Conservation (phyloP, 1,140 invertebrate species). For the Drosophila sproati region DNA sequence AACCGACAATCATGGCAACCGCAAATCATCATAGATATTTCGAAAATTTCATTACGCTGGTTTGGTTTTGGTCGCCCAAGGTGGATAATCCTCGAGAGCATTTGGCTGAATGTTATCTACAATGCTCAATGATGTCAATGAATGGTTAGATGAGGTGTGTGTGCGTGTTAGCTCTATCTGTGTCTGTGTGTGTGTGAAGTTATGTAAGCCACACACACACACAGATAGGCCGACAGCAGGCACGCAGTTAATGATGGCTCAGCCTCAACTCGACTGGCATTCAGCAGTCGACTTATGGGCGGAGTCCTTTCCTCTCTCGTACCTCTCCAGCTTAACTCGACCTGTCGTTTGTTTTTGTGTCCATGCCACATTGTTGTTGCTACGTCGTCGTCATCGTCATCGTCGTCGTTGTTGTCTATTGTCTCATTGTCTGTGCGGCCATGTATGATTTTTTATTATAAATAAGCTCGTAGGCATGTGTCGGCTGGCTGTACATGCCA, state of each 20-base stretch:
- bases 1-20: conserved; percentile 71
- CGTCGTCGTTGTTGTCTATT: conserved; percentile 49
- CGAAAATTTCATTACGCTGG: conserved; percentile 77
- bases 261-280: conserved; percentile 24
- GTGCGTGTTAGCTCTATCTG: neutral
- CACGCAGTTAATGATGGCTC: conserved; percentile 71
- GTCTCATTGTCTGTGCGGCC: conserved; percentile 79
- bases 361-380: conserved; percentile 43
- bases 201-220: conserved; percentile 37
- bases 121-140: conserved; percentile 77
- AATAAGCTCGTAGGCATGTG: conserved; percentile 81
- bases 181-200: conserved; percentile 33
- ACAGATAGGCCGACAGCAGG: conserved; percentile 1
- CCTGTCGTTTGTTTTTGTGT: conserved; percentile 24
- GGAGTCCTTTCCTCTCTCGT: conserved; percentile 35
- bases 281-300: conserved; percentile 47
- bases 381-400: conserved; percentile 31
- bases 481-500: conserved; percentile 58
- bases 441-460: conserved; percentile 83
- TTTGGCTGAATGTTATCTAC: conserved; percentile 80
- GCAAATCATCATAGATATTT: conserved; percentile 82
- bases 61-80: conserved; percentile 43
- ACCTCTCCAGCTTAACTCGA: conserved; percentile 23
- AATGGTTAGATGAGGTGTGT: conserved; percentile 77
- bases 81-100: conserved; percentile 61